Conservation (phyloP, 2,888 invertebrate genomes). For the Pardosa pseudoannulata region DNA sequence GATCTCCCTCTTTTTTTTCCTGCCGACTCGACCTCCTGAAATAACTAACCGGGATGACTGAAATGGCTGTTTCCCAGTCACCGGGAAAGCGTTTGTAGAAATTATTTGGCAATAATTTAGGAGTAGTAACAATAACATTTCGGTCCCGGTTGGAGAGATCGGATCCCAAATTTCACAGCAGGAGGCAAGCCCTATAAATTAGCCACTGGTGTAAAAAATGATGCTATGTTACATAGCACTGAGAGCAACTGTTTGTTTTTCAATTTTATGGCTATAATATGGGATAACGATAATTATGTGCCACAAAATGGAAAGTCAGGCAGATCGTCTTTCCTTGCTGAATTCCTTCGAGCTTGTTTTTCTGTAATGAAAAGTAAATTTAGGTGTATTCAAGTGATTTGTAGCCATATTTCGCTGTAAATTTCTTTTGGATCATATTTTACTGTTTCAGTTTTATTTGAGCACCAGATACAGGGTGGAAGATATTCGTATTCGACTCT, state of each 20-base stretch:
- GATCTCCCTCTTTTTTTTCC: constrained; percentile 4
- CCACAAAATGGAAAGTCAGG: background rate
- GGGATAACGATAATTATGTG: constrained; percentile 1
- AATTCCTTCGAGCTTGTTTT: too few species aligned
- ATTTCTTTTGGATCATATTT: too few species aligned
- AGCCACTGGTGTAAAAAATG: constrained; percentile 2
- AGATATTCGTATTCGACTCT: too few species aligned
- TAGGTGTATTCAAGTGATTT: too few species aligned
- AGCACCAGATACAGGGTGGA: too few species aligned
- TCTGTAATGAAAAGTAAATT: too few species aligned
- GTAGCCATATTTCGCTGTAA: too few species aligned
- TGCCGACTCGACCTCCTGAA: constrained; percentile 11
- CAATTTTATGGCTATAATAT: background rate
- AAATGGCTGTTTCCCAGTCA: constrained; percentile 21
- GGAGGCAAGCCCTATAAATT: constrained; percentile 2
- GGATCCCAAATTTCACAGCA: constrained; percentile 5
- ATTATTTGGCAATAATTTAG: constrained; percentile 27
- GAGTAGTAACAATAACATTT: constrained; percentile 20
- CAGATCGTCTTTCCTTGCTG: background rate
- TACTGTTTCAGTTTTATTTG: too few species aligned
- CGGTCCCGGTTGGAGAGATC: constrained; percentile 11
- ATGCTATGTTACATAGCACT: background rate
- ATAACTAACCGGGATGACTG: constrained; percentile 24
- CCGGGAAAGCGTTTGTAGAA: constrained; percentile 18
- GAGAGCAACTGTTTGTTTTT: background rate